Conservation (phyloP, 2,888 invertebrate species). For the Nephrotoma guestfalica region DNA sequence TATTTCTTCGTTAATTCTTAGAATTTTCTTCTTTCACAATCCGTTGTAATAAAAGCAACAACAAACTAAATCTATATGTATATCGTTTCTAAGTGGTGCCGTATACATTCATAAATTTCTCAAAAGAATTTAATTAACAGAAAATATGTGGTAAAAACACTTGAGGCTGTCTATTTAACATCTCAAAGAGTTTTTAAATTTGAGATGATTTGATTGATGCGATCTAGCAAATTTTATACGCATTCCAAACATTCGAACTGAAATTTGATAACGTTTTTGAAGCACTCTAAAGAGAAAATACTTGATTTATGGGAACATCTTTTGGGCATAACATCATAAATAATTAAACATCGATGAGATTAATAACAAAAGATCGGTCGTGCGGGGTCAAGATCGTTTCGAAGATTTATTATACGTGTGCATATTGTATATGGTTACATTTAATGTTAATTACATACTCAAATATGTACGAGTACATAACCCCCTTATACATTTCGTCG, state of each 20-base stretch:
- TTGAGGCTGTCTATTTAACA: neutral
- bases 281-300: neutral
- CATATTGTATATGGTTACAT: no score
- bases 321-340: neutral
- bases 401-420: no score
- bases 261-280: neutral
- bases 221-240: neutral
- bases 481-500: neutral
- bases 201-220: neutral
- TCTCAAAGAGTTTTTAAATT: neutral
- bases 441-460: neutral
- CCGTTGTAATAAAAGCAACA: neutral
- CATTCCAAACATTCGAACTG: neutral
- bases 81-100: neutral
- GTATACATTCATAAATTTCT: neutral
- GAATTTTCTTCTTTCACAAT: neutral
- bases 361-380: neutral
- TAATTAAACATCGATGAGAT: neutral
- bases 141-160: neutral
- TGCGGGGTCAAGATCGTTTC: neutral
- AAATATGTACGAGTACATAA: neutral
- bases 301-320: neutral
- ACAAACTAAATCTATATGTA: neutral
- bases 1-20: neutral
- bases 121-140: neutral